Conservation (phyloP, 2,113 vertebrate species). For the Sinocyclocheilus anshuiensis region DNA sequence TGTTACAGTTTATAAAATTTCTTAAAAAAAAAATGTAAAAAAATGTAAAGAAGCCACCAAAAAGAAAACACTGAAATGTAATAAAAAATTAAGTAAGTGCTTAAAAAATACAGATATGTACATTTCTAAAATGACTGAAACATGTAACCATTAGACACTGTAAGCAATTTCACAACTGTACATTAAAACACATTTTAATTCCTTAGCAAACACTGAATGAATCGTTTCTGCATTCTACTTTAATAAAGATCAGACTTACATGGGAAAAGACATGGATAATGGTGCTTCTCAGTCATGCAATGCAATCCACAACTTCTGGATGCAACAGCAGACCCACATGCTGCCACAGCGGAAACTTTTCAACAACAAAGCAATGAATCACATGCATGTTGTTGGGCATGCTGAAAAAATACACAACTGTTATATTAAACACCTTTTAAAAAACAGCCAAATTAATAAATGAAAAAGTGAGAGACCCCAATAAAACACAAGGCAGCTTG, state of each 20-base stretch:
- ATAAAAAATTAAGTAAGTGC: background rate
- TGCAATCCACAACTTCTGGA: constrained; percentile 33
- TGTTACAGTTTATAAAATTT: background rate
- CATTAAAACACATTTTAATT: background rate
- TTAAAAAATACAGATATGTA: background rate
- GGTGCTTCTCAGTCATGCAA: constrained; percentile 33
- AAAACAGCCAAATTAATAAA: constrained; percentile 8
- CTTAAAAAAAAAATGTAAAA: background rate
- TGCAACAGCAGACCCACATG: constrained; percentile 35
- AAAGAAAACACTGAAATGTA: background rate
- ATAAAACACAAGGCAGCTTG: constrained; percentile 21
- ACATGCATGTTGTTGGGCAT: constrained; percentile 49
- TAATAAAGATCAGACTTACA: constrained; percentile 26
- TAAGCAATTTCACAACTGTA: background rate
- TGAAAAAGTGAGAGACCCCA: background rate
- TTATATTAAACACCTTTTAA: background rate
- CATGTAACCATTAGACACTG: background rate
- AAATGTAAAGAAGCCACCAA: background rate
- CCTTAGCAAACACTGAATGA: background rate
- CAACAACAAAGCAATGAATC: constrained; percentile 24
- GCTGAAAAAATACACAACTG: constrained; percentile 37
- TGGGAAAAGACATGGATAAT: constrained; percentile 30
- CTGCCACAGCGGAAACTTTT: constrained; percentile 38
- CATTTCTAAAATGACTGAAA: background rate
- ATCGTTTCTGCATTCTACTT: background rate